Evolutionary conservation across 2,113 vertebrate species (phyloP).

Genomic region (Pungitius pungitius): DNA sequence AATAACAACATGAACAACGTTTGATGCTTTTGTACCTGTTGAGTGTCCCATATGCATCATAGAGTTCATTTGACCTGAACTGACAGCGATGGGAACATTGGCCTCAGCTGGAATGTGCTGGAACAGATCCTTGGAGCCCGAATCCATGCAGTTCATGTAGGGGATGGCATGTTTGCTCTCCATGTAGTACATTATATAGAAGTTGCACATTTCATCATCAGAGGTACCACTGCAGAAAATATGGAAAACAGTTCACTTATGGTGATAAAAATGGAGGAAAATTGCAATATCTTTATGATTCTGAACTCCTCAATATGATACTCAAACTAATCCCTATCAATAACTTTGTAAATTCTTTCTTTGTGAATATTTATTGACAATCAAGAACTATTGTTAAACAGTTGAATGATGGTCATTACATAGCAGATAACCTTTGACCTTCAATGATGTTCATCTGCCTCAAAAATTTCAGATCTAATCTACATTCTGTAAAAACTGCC

Average conservation of each 20-base stretch:
- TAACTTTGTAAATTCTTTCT: background rate
- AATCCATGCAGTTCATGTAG: conserved; percentile 90
- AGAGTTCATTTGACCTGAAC: conserved; percentile 82
- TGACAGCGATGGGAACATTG: conserved; percentile 86
- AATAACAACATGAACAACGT: background rate
- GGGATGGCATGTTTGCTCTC: conserved; percentile 88
- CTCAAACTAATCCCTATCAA: background rate
- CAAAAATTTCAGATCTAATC: too few species aligned
- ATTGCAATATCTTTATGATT: background rate
- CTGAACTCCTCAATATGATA: background rate
- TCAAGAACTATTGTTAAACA: background rate
- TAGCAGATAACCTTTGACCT: background rate
- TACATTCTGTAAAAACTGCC: too few species aligned
- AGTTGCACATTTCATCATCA: conserved; percentile 97
- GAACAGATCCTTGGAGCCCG: conserved; percentile 85
- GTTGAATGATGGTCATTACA: background rate
- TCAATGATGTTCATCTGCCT: background rate
- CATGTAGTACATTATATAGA: conserved; percentile 99
- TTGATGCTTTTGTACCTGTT: conserved; percentile 76
- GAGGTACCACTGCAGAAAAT: conserved; percentile 86
- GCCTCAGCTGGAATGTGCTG: conserved; percentile 88
- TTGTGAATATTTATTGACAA: background rate
- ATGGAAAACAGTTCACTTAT: conserved; percentile 15
- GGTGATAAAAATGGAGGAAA: background rate
- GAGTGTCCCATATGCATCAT: conserved; percentile 82